Percentiles rank a stretch among this genome's conserved stretches.
Conservation (phyloP, 2,888 invertebrate genomes). For the Copidosoma aretas region DNA sequence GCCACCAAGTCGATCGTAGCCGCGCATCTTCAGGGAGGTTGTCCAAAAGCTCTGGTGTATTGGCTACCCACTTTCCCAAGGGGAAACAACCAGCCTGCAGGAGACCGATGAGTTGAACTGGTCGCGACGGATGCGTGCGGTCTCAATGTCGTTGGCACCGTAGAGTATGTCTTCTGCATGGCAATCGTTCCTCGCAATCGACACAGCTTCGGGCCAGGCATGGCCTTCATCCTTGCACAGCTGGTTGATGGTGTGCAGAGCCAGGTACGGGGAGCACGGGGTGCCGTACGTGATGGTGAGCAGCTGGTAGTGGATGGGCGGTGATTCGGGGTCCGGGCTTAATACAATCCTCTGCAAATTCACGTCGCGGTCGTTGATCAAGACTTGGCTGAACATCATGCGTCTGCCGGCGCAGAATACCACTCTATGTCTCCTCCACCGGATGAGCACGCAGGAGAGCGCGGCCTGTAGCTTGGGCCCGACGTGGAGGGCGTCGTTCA, state of each 20-base stretch:
- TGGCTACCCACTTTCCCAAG: background rate
- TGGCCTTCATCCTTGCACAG: too few species aligned
- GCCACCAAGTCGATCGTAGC: too few species aligned
- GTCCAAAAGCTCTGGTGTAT: background rate
- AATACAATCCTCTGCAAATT: too few species aligned
- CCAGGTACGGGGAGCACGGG: background rate
- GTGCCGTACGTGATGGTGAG: background rate
- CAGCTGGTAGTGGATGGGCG: too few species aligned
- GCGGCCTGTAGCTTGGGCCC: background rate
- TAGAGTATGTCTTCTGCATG: conserved; percentile 20
- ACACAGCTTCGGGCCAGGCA: background rate
- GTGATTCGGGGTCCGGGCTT: too few species aligned
- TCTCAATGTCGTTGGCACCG: background rate
- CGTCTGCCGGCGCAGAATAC: too few species aligned
- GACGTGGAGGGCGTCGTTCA: background rate
- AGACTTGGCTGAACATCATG: too few species aligned
- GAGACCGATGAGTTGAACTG: too few species aligned
- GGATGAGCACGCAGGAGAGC: background rate
- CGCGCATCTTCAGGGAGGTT: background rate
- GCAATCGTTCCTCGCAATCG: background rate
- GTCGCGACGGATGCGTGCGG: background rate
- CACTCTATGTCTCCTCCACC: too few species aligned
- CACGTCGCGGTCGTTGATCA: too few species aligned
- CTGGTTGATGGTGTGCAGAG: too few species aligned
- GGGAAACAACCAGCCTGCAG: background rate